Conservation (phyloP, 1,140 invertebrate species). For the Helicoverpa armigera region DNA sequence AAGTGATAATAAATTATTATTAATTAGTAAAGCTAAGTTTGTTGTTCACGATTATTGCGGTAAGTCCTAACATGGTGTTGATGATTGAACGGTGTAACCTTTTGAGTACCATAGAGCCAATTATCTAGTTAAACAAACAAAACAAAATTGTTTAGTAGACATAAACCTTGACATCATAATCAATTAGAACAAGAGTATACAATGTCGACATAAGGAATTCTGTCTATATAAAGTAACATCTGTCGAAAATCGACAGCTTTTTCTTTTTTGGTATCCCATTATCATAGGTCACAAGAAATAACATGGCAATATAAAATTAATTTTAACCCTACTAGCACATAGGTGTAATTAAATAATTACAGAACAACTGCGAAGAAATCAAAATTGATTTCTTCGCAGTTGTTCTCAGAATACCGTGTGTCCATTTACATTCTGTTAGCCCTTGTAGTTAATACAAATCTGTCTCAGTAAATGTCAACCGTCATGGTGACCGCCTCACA, state of each 20-base stretch:
- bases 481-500: conserved; percentile 41
- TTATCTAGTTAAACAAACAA: conserved; percentile 12
- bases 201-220: background rate
- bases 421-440: conserved; percentile 43
- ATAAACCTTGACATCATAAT: conserved; percentile 19
- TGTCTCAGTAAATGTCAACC: conserved; percentile 48
- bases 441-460: conserved; percentile 43
- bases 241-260: background rate
- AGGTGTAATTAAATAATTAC: conserved; percentile 45
- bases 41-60: conserved; percentile 10
- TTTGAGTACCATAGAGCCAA: conserved; percentile 15
- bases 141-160: conserved; percentile 1
- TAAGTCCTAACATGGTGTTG: background rate
- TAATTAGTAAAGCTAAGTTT: conserved; percentile 7
- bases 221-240: background rate
- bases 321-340: conserved; percentile 41
- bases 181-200: conserved; percentile 11
- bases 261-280: conserved; percentile 14
- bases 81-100: conserved; percentile 23
- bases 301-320: conserved; percentile 26
- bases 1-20: conserved; percentile 31
- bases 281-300: conserved; percentile 3
- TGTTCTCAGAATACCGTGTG: conserved; percentile 38
- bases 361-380: too few species aligned
- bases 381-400: conserved; percentile 37